Conservation (phyloP, 2,113 vertebrate species). For the Nothoprocta pentlandii region DNA sequence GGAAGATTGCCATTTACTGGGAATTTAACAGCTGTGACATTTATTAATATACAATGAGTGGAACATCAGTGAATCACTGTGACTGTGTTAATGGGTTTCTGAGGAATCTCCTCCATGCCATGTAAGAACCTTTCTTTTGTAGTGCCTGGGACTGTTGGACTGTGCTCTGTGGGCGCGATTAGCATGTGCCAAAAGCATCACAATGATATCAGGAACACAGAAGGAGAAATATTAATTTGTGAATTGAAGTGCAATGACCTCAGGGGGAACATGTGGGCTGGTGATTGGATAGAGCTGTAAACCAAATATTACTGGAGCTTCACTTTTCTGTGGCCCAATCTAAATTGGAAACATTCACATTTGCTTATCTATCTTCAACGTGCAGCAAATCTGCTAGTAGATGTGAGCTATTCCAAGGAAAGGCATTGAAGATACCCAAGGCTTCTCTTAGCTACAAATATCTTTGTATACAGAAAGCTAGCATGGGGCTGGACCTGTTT, state of each 20-base stretch:
- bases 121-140: conserved; percentile 22
- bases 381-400: background rate
- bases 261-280: background rate
- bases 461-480: background rate
- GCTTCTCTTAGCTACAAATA: background rate
- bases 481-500: background rate
- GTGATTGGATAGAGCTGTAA: background rate
- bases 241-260: background rate
- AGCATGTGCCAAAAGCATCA: conserved; percentile 39
- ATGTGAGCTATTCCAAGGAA: background rate
- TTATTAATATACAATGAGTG: background rate
- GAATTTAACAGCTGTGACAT: background rate
- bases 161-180: conserved; percentile 3
- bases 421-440: background rate
- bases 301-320: background rate
- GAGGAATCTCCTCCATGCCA: background rate
- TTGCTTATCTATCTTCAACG: fast-evolving
- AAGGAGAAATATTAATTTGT: conserved; percentile 26
- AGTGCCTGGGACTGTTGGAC: conserved; percentile 26
- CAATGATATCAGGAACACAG: conserved; percentile 18
- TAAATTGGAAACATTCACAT: background rate
- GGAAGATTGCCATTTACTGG: background rate
- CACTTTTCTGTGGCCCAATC: background rate
- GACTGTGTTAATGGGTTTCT: conserved; percentile 19
- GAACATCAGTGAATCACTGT: conserved; percentile 35